A percentile compares a stretch with the other conserved stretches of the same genome.
Conservation (phyloP, 2,888 invertebrate species). For the Oscheius myriophilus region DNA sequence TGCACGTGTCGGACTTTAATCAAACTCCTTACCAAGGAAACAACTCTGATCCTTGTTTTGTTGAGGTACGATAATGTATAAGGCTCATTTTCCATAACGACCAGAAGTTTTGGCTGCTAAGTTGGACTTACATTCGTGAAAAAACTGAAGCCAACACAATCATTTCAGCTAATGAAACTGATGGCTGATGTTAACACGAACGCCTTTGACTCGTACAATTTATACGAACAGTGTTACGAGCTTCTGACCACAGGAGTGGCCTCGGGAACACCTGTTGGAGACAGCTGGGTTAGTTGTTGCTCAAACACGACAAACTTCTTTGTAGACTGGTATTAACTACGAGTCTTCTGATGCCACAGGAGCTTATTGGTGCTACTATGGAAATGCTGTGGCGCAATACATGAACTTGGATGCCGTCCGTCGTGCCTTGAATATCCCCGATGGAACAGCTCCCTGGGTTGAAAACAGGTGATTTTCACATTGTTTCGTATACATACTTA, state of each 20-base stretch:
- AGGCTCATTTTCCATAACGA: no score
- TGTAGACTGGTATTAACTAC: slow-evolving; percentile 53
- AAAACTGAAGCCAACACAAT: no score
- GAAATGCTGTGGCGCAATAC: slow-evolving; percentile 53
- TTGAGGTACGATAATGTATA: slow-evolving; percentile 1
- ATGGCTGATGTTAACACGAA: slow-evolving; percentile 32
- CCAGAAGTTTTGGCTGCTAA: no score
- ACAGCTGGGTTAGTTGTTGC: slow-evolving; percentile 37
- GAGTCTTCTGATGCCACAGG: slow-evolving; percentile 54
- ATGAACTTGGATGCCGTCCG: slow-evolving; percentile 56
- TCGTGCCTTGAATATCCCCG: slow-evolving; percentile 61
- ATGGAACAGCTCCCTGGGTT: slow-evolving; percentile 32
- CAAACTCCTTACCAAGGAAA: slow-evolving; percentile 42
- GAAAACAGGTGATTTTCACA: slow-evolving; percentile 34
- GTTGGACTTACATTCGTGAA: no score
- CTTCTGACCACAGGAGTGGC: slow-evolving; percentile 25
- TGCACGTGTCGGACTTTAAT: slow-evolving; percentile 35
- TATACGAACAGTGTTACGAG: slow-evolving; percentile 50
- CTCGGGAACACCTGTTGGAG: slow-evolving; percentile 40
- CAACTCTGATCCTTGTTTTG: slow-evolving; percentile 39
- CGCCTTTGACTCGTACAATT: slow-evolving; percentile 47
- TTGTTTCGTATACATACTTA: not conserved
- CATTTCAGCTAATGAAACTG: slow-evolving; percentile 14
- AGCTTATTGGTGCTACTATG: slow-evolving; percentile 61
- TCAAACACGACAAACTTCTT: not conserved